Conservation (phyloP, 2,888 invertebrate species). For the Lasioglossum morio region DNA sequence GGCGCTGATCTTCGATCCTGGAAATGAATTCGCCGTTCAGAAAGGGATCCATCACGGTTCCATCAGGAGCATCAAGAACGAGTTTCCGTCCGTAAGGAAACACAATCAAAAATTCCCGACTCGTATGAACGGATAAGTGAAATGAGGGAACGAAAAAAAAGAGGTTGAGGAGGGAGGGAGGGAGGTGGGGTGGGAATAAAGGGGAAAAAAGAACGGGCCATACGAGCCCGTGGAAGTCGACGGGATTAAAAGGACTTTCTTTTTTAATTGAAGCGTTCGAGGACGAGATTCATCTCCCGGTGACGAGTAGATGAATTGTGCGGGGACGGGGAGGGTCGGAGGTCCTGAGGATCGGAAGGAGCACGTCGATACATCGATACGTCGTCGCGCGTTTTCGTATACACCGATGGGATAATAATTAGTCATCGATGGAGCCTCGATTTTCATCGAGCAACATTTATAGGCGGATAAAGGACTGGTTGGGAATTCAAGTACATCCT, state of each 20-base stretch:
- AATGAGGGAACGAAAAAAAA: slow-evolving; percentile 10
- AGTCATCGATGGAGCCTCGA: slow-evolving; percentile 68
- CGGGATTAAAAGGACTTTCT: slow-evolving; percentile 31
- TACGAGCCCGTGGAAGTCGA: slow-evolving; percentile 17
- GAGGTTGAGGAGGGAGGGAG: neutral
- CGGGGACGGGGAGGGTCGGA: neutral
- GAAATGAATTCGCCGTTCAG: neutral
- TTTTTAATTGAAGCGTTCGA: slow-evolving; percentile 48
- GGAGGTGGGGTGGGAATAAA: neutral
- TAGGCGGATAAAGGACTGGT: slow-evolving; percentile 67
- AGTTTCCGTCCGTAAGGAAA: slow-evolving; percentile 4
- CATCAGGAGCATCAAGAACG: slow-evolving; percentile 9
- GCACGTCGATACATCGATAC: slow-evolving; percentile 18
- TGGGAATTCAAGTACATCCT: slow-evolving; percentile 70
- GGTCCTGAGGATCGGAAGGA: slow-evolving; percentile 34
- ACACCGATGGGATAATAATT: slow-evolving; percentile 67
- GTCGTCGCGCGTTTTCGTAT: slow-evolving; percentile 50
- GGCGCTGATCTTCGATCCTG: neutral
- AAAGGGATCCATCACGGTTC: neutral
- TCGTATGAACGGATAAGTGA: slow-evolving; percentile 7
- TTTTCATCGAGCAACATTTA: slow-evolving; percentile 65
- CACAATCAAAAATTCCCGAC: slow-evolving; percentile 6
- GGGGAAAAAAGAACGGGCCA: slow-evolving; percentile 8
- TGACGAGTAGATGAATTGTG: neutral
- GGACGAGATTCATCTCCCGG: slow-evolving; percentile 21